phyloP scores from a whole-genome alignment of 2,797 vertebrate genomes.

The Eidolon dupreanum region DNA sequence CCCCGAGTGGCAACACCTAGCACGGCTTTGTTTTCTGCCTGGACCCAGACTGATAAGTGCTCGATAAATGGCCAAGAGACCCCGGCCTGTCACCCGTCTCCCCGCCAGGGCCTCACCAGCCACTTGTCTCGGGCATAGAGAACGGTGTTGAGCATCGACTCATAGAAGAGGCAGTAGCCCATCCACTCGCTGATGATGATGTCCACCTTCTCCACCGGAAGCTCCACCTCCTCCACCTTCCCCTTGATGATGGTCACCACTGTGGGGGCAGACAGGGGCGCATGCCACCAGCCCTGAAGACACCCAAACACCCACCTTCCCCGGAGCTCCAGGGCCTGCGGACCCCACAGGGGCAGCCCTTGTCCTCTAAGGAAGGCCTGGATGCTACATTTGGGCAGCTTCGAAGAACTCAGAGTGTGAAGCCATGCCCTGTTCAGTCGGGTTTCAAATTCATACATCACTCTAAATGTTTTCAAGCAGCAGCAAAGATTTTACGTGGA shows the following conservation, averaged over 20 bases:
- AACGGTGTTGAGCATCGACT: conserved; percentile 97
- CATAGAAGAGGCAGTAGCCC: conserved; percentile 97
- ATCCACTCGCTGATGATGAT: conserved; percentile 98
- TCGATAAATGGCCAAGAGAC: not conserved
- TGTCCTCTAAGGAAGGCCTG: not conserved
- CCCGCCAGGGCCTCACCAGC: conserved; percentile 87
- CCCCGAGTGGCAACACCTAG: rapidly evolving
- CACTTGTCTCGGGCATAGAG: conserved; percentile 96
- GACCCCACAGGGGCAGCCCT: not conserved
- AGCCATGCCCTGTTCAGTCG: not conserved
- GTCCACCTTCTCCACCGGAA: conserved; percentile 94
- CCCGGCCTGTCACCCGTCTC: rapidly evolving
- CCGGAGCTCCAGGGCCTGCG: not conserved
- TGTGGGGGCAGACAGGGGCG: conserved; percentile 60
- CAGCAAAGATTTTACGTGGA: not conserved
- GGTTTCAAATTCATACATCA: not conserved
- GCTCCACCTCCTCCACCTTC: conserved; percentile 95
- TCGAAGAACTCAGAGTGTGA: not conserved
- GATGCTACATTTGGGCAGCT: too few species aligned
- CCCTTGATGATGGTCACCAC: conserved; percentile 97
- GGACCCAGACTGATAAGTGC: rapidly evolving
- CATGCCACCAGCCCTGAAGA: not conserved
- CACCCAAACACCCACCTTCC: rapidly evolving
- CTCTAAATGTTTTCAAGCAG: not conserved
- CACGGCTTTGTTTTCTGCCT: not conserved